Evolutionary conservation across 2,888 invertebrate species (phyloP).

Genomic region (Itoplectis maculator): DNA sequence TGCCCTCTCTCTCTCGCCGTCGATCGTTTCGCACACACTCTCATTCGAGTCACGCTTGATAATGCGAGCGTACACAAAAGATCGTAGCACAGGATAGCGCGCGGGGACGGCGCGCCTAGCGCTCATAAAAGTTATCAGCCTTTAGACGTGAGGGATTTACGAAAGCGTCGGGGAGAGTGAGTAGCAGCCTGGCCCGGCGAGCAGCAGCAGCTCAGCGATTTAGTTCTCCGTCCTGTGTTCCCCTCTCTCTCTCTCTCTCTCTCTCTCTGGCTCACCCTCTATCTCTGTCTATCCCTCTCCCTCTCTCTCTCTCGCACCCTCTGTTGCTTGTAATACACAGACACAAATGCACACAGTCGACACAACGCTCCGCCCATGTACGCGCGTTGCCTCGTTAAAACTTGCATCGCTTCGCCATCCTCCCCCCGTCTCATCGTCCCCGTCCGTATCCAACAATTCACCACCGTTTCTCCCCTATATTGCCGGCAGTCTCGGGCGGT

Average conservation of each 20-base stretch:
- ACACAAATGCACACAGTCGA: slow-evolving; percentile 25
- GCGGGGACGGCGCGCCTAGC: slow-evolving; percentile 43
- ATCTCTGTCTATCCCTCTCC: slow-evolving; percentile 18
- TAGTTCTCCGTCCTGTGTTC: slow-evolving; percentile 40
- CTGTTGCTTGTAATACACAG: slow-evolving; percentile 46
- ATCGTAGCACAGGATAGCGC: slow-evolving; percentile 67
- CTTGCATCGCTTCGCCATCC: slow-evolving; percentile 65
- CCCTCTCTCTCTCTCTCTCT: slow-evolving; percentile 26
- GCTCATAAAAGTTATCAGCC: slow-evolving; percentile 71
- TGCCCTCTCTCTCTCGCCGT: slow-evolving; percentile 40
- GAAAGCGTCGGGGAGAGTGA: slow-evolving; percentile 56
- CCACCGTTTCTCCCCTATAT: slow-evolving; percentile 36
- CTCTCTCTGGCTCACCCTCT: slow-evolving; percentile 23
- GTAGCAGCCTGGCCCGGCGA: neutral
- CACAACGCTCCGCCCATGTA: slow-evolving; percentile 57
- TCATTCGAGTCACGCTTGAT: slow-evolving; percentile 67
- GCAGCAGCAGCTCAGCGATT: slow-evolving; percentile 48
- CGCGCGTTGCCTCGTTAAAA: slow-evolving; percentile 70
- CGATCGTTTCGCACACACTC: slow-evolving; percentile 14
- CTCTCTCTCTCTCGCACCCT: slow-evolving; percentile 12
- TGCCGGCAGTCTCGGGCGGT: slow-evolving; percentile 2
- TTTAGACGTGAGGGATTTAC: slow-evolving; percentile 71
- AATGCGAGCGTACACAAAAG: slow-evolving; percentile 68
- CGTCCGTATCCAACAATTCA: slow-evolving; percentile 38
- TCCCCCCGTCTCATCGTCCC: slow-evolving; percentile 26